phyloP scores from a whole-genome alignment of 1,140 invertebrate genomes.

The Drosophila subobscura region DNA sequence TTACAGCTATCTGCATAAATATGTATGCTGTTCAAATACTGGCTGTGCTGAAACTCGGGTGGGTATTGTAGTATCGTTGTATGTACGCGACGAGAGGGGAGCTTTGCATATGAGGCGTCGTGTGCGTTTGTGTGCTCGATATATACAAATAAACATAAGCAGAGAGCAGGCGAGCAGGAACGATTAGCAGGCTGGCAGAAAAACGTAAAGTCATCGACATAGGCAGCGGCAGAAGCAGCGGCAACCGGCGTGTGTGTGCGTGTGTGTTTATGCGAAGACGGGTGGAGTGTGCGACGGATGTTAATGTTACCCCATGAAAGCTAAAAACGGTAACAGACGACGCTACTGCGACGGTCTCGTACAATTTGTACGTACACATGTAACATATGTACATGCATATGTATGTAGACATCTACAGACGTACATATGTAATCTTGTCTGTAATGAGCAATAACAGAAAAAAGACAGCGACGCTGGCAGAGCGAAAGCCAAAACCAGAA shows the following conservation, averaged over 20 bases:
- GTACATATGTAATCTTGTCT: constrained; percentile 23
- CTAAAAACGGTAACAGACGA: constrained; percentile 72
- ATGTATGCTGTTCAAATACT: constrained; percentile 33
- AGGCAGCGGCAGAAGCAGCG: constrained; percentile 14
- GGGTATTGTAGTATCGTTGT: constrained; percentile 29
- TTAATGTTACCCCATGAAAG: constrained; percentile 69
- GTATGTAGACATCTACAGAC: constrained; percentile 21
- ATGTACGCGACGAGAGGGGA: constrained; percentile 31
- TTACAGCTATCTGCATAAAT: constrained; percentile 31
- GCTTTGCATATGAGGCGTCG: constrained; percentile 71
- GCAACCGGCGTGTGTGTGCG: constrained; percentile 33
- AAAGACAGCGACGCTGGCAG: constrained; percentile 13
- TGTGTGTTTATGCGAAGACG: constrained; percentile 48
- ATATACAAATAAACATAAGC: constrained; percentile 83
- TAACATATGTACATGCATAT: constrained; percentile 42
- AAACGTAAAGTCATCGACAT: constrained; percentile 26
- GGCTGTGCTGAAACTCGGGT: constrained; percentile 26
- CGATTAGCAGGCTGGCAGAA: constrained; percentile 66
- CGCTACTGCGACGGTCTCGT: constrained; percentile 59
- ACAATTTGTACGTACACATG: constrained; percentile 55
- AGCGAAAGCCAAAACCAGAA: constrained; percentile 73
- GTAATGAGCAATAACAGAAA: constrained; percentile 62
- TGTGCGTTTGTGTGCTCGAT: constrained; percentile 79
- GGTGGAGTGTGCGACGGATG: constrained; percentile 20
- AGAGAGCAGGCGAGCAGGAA: constrained; percentile 74